Percentiles rank a stretch among this genome's conserved stretches.
These are phyloP conservation scores for Aporophyla nigra DNA, from an alignment of 2,888 invertebrate species.

Conservation along the genomic window DNA sequence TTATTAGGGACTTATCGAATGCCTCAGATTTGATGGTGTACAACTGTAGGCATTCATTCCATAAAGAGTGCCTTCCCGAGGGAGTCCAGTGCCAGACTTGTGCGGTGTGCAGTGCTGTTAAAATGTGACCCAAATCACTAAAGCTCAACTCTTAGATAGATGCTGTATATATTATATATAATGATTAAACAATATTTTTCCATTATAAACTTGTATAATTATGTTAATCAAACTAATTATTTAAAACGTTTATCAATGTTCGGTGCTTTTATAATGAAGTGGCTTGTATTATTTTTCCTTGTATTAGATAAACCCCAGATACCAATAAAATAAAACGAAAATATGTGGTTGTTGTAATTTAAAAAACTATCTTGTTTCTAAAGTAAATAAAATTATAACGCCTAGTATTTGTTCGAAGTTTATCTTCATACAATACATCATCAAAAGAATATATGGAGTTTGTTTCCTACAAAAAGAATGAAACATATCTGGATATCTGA, in stretches of 20 bases:
- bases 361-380: not conserved
- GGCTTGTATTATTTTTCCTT: slow-evolving; percentile 78
- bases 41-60: slow-evolving; percentile 97
- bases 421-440: not conserved
- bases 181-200: slow-evolving; percentile 60
- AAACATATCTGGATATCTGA: too few species aligned
- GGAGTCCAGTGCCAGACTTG: slow-evolving; percentile 80
- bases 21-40: slow-evolving; percentile 95
- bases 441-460: too few species aligned
- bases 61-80: slow-evolving; percentile 94
- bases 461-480: too few species aligned
- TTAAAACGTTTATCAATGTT: slow-evolving; percentile 71
- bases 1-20: slow-evolving; percentile 93
- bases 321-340: slow-evolving; percentile 55
- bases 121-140: slow-evolving; percentile 79
- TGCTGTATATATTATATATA: slow-evolving; percentile 71
- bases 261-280: slow-evolving; percentile 85
- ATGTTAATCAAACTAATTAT: slow-evolving; percentile 68
- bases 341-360: slow-evolving; percentile 44
- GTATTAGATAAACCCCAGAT: slow-evolving; percentile 59
- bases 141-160: slow-evolving; percentile 78
- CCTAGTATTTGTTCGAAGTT: not conserved
- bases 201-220: slow-evolving; percentile 70
- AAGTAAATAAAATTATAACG: not conserved
- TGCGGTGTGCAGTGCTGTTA: slow-evolving; percentile 85